Percentiles rank a stretch among this genome's conserved stretches.
Evolutionary conservation across 2,888 invertebrate species (phyloP).

Genomic region (Andrena camellia): DNA sequence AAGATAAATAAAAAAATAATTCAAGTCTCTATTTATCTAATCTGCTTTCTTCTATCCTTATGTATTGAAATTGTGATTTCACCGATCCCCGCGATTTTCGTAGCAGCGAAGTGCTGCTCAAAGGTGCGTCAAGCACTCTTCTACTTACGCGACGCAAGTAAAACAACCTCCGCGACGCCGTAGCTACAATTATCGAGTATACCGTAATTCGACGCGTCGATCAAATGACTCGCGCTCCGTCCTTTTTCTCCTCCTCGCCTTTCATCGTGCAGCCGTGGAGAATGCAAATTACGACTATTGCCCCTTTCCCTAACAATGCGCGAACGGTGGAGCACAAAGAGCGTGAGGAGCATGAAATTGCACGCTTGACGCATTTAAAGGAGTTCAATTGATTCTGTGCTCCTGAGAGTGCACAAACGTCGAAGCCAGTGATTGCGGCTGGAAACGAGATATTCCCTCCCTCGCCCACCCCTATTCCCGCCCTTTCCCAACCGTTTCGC

Average conservation of each 20-base stretch:
- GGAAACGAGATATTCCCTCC: constrained; percentile 7
- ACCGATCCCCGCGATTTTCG: neutral
- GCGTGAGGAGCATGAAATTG: constrained; percentile 35
- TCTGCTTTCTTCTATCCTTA: too few species aligned
- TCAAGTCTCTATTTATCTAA: too few species aligned
- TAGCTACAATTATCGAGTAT: neutral
- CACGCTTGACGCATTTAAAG: constrained; percentile 57
- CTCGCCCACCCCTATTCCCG: neutral
- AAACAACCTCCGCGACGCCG: neutral
- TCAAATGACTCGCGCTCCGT: neutral
- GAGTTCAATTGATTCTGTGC: constrained; percentile 48
- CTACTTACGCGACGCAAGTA: neutral
- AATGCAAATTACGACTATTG: constrained; percentile 56
- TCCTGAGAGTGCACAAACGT: constrained; percentile 30
- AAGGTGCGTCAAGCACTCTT: too few species aligned
- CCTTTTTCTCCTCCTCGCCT: neutral
- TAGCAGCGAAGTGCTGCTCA: too few species aligned
- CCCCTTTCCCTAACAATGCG: constrained; percentile 46
- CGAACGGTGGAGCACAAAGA: constrained; percentile 18
- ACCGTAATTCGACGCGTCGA: constrained; percentile 9
- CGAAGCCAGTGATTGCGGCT: constrained; percentile 11
- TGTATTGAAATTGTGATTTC: too few species aligned
- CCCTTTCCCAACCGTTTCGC: neutral
- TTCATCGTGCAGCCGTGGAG: constrained; percentile 29
- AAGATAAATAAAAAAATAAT: too few species aligned